phyloP scores from a whole-genome alignment of 2,888 invertebrate genomes.

The Tridacna crocea region DNA sequence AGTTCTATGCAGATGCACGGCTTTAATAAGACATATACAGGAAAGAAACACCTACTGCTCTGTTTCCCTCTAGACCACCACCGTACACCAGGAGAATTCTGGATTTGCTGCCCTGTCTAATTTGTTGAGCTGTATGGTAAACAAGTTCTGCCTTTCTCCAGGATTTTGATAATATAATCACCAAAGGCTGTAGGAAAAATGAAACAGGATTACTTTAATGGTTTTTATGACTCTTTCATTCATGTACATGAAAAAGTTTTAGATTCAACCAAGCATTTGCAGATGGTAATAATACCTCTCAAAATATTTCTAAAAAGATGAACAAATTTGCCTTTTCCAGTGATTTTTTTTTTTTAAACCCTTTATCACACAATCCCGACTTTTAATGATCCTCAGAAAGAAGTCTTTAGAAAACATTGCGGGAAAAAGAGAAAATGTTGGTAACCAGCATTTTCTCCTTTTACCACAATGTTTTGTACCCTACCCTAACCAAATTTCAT shows the following conservation, averaged over 20 bases:
- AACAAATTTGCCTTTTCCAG: too few species aligned
- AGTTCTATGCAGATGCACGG: too few species aligned
- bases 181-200: conserved; percentile 86
- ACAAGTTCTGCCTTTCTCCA: conserved; percentile 85
- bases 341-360: too few species aligned
- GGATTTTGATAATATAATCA: conserved; percentile 89
- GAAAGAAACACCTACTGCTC: conserved; percentile 73
- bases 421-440: background rate
- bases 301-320: too few species aligned
- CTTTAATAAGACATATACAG: too few species aligned
- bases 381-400: too few species aligned
- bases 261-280: background rate
- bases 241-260: background rate
- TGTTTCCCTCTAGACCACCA: conserved; percentile 76
- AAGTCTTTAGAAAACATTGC: background rate
- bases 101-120: conserved; percentile 58
- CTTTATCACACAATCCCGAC: too few species aligned
- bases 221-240: too few species aligned
- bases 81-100: conserved; percentile 77
- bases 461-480: background rate
- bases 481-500: too few species aligned
- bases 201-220: too few species aligned
- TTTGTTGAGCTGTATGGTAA: conserved; percentile 61
- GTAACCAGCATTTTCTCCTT: background rate
- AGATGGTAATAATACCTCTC: too few species aligned